Conservation (phyloP, 2,888 invertebrate genomes). For the Apamea sordens region DNA sequence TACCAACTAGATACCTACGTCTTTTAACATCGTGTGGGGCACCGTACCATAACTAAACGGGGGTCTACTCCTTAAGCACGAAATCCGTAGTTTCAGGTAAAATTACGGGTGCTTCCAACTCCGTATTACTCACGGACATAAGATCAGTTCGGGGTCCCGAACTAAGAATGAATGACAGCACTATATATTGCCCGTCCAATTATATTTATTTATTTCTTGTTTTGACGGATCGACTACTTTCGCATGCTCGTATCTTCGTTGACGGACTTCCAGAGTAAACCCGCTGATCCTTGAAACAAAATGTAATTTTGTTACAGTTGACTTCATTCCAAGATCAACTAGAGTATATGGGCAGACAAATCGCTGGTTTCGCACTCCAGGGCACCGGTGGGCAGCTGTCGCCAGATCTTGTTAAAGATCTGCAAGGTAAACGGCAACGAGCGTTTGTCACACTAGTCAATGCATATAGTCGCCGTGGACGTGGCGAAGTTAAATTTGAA, state of each 20-base stretch:
- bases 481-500: no score
- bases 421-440: conserved; percentile 76
- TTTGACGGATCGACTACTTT: background rate
- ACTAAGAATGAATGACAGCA: no score
- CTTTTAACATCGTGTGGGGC: background rate
- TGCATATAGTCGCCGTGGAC: background rate
- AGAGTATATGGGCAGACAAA: conserved; percentile 82
- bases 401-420: conserved; percentile 81
- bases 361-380: conserved; percentile 66
- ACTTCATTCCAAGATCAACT: conserved; percentile 87
- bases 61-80: no score
- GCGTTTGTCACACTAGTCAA: background rate
- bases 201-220: background rate
- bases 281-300: background rate
- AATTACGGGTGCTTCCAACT: no score
- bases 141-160: background rate
- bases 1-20: background rate
- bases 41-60: background rate
- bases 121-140: no score
- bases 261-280: background rate
- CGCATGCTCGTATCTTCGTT: background rate
- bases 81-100: no score
- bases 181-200: no score
- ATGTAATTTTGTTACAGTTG: conserved; percentile 77
- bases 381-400: conserved; percentile 70